Evolutionary conservation across 2,888 invertebrate genomes (phyloP), one percentile per base, ranked within the genome.

Genomic region (Nomada hirtipes): DNA sequence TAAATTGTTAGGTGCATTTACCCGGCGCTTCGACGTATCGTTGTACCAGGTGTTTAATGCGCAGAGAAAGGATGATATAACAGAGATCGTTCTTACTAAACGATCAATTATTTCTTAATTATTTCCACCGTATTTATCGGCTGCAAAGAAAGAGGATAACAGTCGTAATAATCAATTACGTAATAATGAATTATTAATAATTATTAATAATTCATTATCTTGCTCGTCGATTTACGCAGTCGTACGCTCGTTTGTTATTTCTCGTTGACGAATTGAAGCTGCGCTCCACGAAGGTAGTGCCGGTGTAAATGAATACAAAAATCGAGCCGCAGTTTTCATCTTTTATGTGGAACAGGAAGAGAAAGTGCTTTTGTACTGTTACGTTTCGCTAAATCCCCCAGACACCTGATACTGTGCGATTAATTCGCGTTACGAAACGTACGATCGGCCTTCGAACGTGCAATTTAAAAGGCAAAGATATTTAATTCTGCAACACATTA

Each of bases 321-420:
- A 47, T 23, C 42, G 20, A 7, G 18, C 10, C 18, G 36, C 36
- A 42, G 42, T 59, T 76, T 36, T 50, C 26, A 29, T 60, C 60
- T 50, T 50, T 42, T 65, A 65, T 60, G 76, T 65, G 59, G 65
- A 77, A 75, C 77, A 76, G 77, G 77, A 77, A 77, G 77, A 44
- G 77, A 77, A 77, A 77, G 77, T 75, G 65, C 29, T 77, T 55
- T 64, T 59, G 20, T 13, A 15, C 57, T 59, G 59, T 77, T 65
- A 76, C 60, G 76, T 60, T 65, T 75, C 59, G 65, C 76, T 65
- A 60, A 65, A 75, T 77, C 76, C 47, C 7, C 44, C 11, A 2
- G 52, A 52, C 23, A 26, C 23, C 23, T 11, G 50, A 52, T 29
- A 29, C 29, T 18, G 42, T 29, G 18, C 42, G 50, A 76, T 77